These are phyloP conservation scores for Panthera leo DNA, from an alignment of 2,113 vertebrate genomes.

Conservation along the genomic window DNA sequence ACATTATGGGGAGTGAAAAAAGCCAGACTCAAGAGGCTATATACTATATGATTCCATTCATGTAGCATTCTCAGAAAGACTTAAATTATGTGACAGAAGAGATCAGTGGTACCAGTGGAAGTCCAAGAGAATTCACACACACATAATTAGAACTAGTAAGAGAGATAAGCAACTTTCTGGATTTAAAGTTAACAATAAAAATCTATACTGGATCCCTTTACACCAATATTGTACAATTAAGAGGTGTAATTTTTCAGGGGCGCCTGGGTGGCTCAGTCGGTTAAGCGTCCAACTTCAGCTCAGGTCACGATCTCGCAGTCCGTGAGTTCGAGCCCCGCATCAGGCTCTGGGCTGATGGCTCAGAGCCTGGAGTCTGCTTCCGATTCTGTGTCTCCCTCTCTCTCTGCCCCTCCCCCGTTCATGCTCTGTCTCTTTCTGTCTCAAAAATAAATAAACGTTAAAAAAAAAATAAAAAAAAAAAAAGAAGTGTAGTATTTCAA, in stretches of 20 bases:
- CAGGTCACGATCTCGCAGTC: too few species aligned
- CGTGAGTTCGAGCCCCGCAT: too few species aligned
- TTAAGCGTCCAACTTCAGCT: too few species aligned
- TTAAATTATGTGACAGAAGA: background rate
- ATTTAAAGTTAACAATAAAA: slow-evolving; percentile 6
- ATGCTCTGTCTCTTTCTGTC: too few species aligned
- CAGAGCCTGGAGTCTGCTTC: too few species aligned
- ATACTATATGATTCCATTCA: background rate
- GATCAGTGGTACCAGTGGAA: background rate
- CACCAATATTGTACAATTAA: background rate
- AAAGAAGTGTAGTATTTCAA: background rate
- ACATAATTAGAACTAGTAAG: background rate
- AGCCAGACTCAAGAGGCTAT: background rate
- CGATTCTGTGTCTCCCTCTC: too few species aligned
- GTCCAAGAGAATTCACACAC: background rate
- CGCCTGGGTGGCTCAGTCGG: too few species aligned
- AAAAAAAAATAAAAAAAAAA: too few species aligned
- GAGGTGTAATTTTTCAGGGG: background rate
- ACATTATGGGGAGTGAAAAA: background rate
- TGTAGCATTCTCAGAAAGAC: background rate
- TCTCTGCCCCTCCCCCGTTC: too few species aligned
- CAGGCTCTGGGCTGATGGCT: too few species aligned
- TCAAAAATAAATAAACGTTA: too few species aligned
- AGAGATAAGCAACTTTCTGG: background rate
- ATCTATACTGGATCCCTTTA: background rate